Percentiles rank a stretch among this genome's conserved stretches.
phyloP scores from a whole-genome alignment of 1,140 invertebrate genomes.

The Popillia japonica region DNA sequence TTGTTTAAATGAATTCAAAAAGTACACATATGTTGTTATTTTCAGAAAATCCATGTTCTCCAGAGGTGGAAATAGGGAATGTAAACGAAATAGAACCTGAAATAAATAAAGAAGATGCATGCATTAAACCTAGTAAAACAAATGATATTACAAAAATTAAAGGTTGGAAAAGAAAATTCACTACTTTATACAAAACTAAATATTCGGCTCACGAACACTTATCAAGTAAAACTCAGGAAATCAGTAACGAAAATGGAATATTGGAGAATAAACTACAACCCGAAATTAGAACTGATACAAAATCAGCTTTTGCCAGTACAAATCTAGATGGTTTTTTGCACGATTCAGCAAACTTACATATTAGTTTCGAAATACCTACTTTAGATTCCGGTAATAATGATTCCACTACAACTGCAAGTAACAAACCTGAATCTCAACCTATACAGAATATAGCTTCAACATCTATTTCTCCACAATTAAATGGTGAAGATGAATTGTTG shows the following conservation, averaged over 20 bases:
- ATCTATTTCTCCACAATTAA: neutral
- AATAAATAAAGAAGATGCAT: neutral
- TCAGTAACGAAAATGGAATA: neutral
- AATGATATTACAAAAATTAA: constrained; percentile 44
- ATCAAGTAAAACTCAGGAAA: neutral
- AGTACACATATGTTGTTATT: neutral
- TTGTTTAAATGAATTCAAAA: neutral
- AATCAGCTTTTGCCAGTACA: constrained; percentile 40
- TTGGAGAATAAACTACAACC: neutral
- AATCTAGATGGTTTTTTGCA: constrained; percentile 39
- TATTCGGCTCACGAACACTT: neutral
- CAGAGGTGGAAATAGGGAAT: neutral
- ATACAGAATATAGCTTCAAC: neutral
- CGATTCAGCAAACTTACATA: constrained; percentile 39
- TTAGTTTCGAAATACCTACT: constrained; percentile 42
- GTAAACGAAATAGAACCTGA: neutral
- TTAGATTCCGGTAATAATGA: constrained; percentile 23
- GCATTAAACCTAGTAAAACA: constrained; percentile 41
- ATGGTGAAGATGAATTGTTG: constrained; percentile 11
- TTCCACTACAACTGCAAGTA: neutral
- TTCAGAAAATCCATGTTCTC: neutral
- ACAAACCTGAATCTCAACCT: neutral
- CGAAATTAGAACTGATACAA: neutral
- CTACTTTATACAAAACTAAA: constrained; percentile 21
- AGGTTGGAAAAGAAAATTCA: constrained; percentile 41